These are phyloP conservation scores for Caranx ignobilis DNA, from an alignment of 2,113 vertebrate species.

Conservation along the genomic window DNA sequence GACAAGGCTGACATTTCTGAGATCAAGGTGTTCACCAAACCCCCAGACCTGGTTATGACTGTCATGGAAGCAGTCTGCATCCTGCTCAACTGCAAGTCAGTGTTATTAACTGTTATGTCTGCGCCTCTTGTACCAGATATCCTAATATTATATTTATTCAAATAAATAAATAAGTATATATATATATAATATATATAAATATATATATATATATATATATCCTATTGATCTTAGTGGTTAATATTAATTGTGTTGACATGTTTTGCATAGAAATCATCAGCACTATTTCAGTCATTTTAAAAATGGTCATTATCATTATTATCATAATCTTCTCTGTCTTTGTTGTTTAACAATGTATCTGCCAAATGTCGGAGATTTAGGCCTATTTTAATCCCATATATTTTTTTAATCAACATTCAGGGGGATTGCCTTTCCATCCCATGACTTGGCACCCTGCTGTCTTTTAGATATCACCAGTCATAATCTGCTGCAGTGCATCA, in stretches of 20 bases:
- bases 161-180: too few relatives aligned
- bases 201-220: too few relatives aligned
- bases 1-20: slow-evolving; percentile 91
- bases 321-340: neutral
- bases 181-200: too few relatives aligned
- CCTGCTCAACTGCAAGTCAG: slow-evolving; percentile 88
- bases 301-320: neutral
- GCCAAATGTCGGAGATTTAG: neutral
- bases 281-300: neutral
- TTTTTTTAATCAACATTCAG: slow-evolving; percentile 37
- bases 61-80: slow-evolving; percentile 91
- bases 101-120: slow-evolving; percentile 2
- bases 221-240: neutral
- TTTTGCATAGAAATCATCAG: neutral
- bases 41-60: slow-evolving; percentile 88
- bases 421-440: slow-evolving; percentile 25
- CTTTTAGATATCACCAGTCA: slow-evolving; percentile 30
- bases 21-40: slow-evolving; percentile 90
- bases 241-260: neutral
- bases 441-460: slow-evolving; percentile 11
- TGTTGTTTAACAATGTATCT: neutral
- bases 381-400: slow-evolving; percentile 11
- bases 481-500: slow-evolving; percentile 22
- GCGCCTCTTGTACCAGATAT: neutral
- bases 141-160: neutral